Evolutionary conservation across 2,113 vertebrate species (phyloP).

Genomic region (Ceuthmochares aereus): DNA sequence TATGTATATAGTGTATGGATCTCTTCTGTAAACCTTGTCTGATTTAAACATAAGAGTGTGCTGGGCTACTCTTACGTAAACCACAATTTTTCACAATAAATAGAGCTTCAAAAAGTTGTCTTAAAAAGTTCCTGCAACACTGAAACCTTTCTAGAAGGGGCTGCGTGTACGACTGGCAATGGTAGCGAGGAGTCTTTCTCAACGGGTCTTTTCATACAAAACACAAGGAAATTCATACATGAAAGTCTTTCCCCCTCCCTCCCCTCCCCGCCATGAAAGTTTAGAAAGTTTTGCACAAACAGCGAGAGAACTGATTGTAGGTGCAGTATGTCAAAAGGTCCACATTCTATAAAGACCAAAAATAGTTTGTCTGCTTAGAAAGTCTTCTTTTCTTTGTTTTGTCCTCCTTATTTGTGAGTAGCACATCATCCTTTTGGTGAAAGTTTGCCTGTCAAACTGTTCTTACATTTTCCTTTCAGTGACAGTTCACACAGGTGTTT

Average conservation of each 20-base stretch:
- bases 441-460: background rate
- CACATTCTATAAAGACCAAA: slow-evolving; percentile 59
- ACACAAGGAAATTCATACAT: slow-evolving; percentile 48
- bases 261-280: slow-evolving; percentile 1
- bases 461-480: accelerated
- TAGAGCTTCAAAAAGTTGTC: slow-evolving; percentile 65
- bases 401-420: background rate
- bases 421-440: background rate
- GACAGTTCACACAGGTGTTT: background rate
- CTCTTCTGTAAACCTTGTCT: slow-evolving; percentile 63
- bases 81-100: slow-evolving; percentile 70
- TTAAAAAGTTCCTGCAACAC: slow-evolving; percentile 61
- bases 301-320: slow-evolving; percentile 69
- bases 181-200: slow-evolving; percentile 46
- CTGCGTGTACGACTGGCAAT: slow-evolving; percentile 50
- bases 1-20: slow-evolving; percentile 57
- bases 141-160: slow-evolving; percentile 53
- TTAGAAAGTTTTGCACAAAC: slow-evolving; percentile 69
- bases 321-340: slow-evolving; percentile 63
- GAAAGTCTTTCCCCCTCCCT: slow-evolving; percentile 33
- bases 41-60: slow-evolving; percentile 25
- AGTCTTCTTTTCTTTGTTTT: background rate
- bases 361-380: slow-evolving; percentile 53
- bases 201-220: slow-evolving; percentile 62
- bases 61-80: slow-evolving; percentile 33